phyloP scores from a whole-genome alignment of 2,113 vertebrate species.

The Zapus hudsonius region DNA sequence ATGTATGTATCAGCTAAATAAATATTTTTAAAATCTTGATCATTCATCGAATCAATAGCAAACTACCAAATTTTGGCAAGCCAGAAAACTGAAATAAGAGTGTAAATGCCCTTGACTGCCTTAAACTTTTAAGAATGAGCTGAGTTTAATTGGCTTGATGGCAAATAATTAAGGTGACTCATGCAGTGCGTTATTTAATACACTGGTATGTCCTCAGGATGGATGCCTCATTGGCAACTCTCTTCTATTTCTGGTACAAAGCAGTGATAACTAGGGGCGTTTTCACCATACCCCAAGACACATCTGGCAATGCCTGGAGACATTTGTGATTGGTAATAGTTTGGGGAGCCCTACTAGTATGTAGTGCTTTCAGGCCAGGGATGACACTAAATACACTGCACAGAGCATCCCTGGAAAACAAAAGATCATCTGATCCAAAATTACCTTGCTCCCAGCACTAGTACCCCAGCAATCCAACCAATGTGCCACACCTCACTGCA shows the following conservation, averaged over 20 bases:
- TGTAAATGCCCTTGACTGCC: background rate
- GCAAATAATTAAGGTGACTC: background rate
- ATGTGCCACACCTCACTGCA: background rate
- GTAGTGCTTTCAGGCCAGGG: background rate
- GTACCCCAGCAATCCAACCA: background rate
- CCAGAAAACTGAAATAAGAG: background rate
- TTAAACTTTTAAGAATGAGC: background rate
- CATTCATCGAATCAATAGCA: background rate
- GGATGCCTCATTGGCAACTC: background rate
- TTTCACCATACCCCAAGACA: background rate
- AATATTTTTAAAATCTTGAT: background rate
- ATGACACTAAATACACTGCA: background rate
- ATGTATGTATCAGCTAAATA: no score
- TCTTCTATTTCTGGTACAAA: background rate
- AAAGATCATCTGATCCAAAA: background rate
- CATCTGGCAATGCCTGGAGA: background rate
- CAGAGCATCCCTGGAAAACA: background rate
- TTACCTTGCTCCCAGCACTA: background rate
- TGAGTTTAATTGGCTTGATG: background rate
- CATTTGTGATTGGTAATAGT: background rate
- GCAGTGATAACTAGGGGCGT: background rate
- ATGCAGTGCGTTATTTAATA: slow-evolving; percentile 12
- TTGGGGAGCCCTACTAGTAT: background rate
- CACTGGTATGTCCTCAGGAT: background rate
- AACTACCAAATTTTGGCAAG: background rate